phyloP scores from a whole-genome alignment of 2,113 vertebrate genomes.

The Marmota flaviventris region DNA sequence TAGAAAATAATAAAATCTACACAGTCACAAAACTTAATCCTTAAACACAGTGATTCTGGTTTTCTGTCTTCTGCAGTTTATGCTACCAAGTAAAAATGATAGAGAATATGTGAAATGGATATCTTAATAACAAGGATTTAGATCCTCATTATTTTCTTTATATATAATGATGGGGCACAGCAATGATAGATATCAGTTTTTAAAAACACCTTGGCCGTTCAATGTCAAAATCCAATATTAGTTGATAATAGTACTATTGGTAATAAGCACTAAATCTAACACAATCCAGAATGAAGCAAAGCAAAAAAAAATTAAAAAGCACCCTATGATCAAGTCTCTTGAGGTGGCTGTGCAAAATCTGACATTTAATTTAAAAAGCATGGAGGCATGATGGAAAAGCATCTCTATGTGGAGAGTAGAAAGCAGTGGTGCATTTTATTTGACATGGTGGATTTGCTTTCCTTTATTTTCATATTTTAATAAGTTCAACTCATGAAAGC shows the following conservation, averaged over 20 bases:
- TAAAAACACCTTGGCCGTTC: slow-evolving; percentile 69
- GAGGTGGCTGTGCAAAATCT: slow-evolving; percentile 76
- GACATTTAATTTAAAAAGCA: slow-evolving; percentile 88
- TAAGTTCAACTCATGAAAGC: slow-evolving; percentile 87
- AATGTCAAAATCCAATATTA: slow-evolving; percentile 81
- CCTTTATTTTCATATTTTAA: slow-evolving; percentile 88
- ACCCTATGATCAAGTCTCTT: slow-evolving; percentile 76
- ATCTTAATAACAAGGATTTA: slow-evolving; percentile 16
- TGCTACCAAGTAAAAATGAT: neutral
- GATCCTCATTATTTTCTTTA: slow-evolving; percentile 47
- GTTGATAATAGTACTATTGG: slow-evolving; percentile 79
- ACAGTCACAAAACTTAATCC: neutral
- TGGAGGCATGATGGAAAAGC: slow-evolving; percentile 74
- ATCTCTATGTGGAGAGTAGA: slow-evolving; percentile 64
- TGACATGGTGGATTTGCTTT: slow-evolving; percentile 84
- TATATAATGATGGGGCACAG: neutral
- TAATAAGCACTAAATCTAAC: slow-evolving; percentile 84
- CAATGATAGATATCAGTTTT: neutral
- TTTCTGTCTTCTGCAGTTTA: slow-evolving; percentile 39
- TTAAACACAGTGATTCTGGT: neutral
- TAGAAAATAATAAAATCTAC: neutral
- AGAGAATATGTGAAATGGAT: slow-evolving; percentile 29
- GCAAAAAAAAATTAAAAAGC: slow-evolving; percentile 67
- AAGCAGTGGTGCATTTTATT: slow-evolving; percentile 83
- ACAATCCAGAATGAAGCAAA: slow-evolving; percentile 69